phyloP scores from a whole-genome alignment of 1,140 invertebrate species.

The Spodoptera litura region DNA sequence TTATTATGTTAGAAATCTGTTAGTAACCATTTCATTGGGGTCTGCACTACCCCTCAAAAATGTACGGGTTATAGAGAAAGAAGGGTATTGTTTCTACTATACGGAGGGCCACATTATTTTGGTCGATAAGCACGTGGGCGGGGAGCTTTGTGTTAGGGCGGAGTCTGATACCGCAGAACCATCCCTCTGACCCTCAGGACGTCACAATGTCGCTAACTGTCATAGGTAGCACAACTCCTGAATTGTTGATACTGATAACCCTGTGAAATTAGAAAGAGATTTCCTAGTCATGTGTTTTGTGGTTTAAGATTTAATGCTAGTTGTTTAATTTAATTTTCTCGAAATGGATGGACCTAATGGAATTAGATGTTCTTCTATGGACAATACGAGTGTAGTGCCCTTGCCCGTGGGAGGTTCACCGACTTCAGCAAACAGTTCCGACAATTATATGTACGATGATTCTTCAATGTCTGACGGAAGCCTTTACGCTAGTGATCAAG shows the following conservation, averaged over 20 bases:
- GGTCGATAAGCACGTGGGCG: conserved; percentile 36
- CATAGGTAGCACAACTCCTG: conserved; percentile 17
- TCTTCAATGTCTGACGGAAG: conserved; percentile 83
- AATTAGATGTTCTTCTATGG: conserved; percentile 56
- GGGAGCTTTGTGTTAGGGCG: conserved; percentile 43
- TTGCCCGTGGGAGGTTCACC: conserved; percentile 65
- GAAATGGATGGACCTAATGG: conserved; percentile 72
- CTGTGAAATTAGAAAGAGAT: background rate
- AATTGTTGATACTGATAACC: background rate
- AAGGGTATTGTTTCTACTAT: background rate
- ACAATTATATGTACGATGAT: conserved; percentile 80
- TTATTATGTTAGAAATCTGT: background rate
- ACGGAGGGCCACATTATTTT: conserved; percentile 8
- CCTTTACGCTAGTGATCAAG: conserved; percentile 81
- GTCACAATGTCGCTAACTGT: conserved; percentile 39
- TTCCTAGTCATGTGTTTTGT: conserved; percentile 12
- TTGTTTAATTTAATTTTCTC: conserved; percentile 49
- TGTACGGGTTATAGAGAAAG: too few relatives aligned
- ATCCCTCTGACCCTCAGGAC: conserved; percentile 35
- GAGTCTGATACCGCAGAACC: conserved; percentile 24
- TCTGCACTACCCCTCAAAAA: background rate
- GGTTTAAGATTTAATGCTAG: background rate
- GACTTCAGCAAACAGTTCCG: conserved; percentile 72
- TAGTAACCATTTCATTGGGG: background rate
- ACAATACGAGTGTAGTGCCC: conserved; percentile 59